phyloP scores from a whole-genome alignment of 1,140 invertebrate genomes.

The Temnothorax curvispinosus region DNA sequence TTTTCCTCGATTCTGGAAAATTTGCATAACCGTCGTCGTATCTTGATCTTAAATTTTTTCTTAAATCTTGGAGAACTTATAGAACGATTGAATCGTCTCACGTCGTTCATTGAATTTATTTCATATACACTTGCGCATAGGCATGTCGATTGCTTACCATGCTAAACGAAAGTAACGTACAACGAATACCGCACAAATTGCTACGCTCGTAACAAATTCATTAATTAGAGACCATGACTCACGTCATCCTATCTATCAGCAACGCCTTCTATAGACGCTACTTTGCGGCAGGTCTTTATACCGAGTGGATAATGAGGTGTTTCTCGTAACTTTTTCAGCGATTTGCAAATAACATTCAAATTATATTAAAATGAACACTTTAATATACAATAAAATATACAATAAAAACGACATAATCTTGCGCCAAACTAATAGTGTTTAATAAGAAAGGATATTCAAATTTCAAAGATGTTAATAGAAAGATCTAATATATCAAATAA shows the following conservation, averaged over 20 bases:
- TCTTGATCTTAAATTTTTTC: neutral
- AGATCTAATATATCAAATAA: neutral
- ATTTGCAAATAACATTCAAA: conserved; percentile 35
- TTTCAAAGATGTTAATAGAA: neutral
- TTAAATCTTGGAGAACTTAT: neutral
- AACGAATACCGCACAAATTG: conserved; percentile 67
- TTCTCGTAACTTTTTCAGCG: conserved; percentile 14
- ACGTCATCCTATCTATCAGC: conserved; percentile 60
- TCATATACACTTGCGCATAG: conserved; percentile 11
- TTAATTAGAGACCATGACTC: conserved; percentile 73
- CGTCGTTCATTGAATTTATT: conserved; percentile 27
- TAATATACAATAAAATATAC: neutral
- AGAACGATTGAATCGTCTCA: conserved; percentile 9
- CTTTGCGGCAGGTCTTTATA: conserved; percentile 45
- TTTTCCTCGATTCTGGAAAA: conserved; percentile 6
- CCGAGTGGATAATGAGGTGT: conserved; percentile 46
- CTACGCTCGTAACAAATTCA: conserved; percentile 58
- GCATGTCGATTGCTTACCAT: conserved; percentile 5
- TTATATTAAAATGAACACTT: conserved; percentile 19
- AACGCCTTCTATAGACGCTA: conserved; percentile 55
- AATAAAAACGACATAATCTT: conserved; percentile 1
- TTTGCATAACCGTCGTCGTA: neutral
- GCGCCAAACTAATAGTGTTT: neutral
- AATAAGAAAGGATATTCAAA: neutral
- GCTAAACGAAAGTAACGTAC: conserved; percentile 60